A percentile compares a stretch with the other conserved stretches of the same genome.
These are phyloP conservation scores for Hippoglossus stenolepis DNA, from an alignment of 2,113 vertebrate genomes.

Conservation along the genomic window DNA sequence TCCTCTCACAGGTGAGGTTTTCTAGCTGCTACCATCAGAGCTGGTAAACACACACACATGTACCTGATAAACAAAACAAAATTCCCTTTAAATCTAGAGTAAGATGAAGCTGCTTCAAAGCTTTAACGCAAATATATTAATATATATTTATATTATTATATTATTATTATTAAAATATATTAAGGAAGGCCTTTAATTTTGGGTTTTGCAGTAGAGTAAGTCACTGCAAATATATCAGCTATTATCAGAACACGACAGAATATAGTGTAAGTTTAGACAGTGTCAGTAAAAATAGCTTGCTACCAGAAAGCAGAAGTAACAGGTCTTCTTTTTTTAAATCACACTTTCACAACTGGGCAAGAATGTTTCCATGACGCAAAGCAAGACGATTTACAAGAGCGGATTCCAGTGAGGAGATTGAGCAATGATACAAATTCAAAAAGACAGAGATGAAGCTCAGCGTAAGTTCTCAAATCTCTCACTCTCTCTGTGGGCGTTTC, in stretches of 20 bases:
- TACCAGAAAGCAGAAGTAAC: constrained; percentile 69
- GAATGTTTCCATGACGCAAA: constrained; percentile 70
- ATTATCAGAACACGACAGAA: constrained; percentile 13
- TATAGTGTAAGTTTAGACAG: neutral
- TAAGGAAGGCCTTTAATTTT: too few relatives aligned
- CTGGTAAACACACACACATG: constrained; percentile 47
- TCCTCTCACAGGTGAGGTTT: constrained; percentile 70
- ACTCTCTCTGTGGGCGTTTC: too few relatives aligned
- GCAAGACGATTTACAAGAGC: neutral
- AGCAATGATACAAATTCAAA: neutral
- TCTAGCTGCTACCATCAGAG: constrained; percentile 72
- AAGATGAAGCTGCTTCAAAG: neutral
- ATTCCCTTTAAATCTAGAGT: neutral
- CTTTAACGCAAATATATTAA: too few relatives aligned
- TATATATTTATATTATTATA: too few relatives aligned
- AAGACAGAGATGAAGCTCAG: neutral
- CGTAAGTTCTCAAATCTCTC: neutral
- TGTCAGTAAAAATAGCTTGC: constrained; percentile 63
- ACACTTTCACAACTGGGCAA: constrained; percentile 71
- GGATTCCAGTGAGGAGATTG: neutral
- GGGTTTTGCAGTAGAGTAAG: too few relatives aligned
- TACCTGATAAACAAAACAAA: constrained; percentile 18
- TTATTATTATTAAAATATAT: too few relatives aligned
- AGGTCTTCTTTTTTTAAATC: constrained; percentile 47
- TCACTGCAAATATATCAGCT: neutral